phyloP scores from a whole-genome alignment of 2,888 invertebrate species.

The Graphium colonna region DNA sequence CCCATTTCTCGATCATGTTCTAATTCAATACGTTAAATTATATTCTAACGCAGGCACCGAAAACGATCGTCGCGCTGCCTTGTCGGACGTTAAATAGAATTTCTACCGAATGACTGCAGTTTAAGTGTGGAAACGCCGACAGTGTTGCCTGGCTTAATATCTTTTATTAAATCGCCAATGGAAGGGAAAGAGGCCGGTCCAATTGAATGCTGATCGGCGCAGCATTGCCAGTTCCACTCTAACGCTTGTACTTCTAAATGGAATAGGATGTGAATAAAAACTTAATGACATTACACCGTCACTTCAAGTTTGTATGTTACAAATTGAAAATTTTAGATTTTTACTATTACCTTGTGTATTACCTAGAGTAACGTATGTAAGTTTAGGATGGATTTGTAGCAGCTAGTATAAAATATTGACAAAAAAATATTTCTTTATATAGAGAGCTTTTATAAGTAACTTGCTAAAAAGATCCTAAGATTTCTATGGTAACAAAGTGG shows the following conservation, averaged over 20 bases:
- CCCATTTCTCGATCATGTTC: slow-evolving; percentile 5
- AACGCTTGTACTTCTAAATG: slow-evolving; percentile 1
- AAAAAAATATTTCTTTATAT: no score
- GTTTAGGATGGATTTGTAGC: no score
- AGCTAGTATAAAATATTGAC: no score
- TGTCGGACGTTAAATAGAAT: background rate
- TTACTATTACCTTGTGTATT: no score
- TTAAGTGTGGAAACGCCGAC: slow-evolving; percentile 6
- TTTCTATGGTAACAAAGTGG: no score
- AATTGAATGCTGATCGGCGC: slow-evolving; percentile 15
- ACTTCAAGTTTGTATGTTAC: no score
- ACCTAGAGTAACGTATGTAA: no score
- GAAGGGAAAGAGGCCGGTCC: slow-evolving; percentile 9
- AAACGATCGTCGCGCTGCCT: slow-evolving; percentile 1
- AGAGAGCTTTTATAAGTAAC: no score
- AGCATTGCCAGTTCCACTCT: slow-evolving; percentile 1
- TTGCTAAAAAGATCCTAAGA: no score
- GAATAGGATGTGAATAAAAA: background rate
- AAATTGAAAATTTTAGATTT: background rate
- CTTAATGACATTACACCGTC: background rate
- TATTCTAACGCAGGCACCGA: slow-evolving; percentile 1
- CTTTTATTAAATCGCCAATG: slow-evolving; percentile 16
- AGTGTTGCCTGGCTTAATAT: slow-evolving; percentile 6
- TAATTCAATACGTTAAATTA: slow-evolving; percentile 15
- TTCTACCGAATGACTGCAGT: background rate